These are phyloP conservation scores for Lamprotornis superbus DNA, from an alignment of 2,113 vertebrate species.

Conservation along the genomic window DNA sequence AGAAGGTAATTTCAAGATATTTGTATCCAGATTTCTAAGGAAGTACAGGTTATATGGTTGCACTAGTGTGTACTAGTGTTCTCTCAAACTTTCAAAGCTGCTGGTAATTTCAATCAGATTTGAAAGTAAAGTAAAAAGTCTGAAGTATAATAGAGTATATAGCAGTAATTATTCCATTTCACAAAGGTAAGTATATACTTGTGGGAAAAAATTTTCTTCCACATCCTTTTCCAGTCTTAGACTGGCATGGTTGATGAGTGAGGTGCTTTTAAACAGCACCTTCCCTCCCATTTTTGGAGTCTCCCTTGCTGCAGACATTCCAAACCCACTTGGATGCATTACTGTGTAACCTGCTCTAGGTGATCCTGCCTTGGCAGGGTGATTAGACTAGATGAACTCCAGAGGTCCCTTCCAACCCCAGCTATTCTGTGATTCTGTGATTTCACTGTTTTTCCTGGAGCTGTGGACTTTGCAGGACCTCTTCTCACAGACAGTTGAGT, in stretches of 20 bases:
- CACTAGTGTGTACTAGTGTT: background rate
- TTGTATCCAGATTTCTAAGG: background rate
- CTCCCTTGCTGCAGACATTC: background rate
- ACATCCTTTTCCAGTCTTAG: background rate
- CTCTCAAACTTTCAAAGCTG: background rate
- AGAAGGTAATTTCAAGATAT: background rate
- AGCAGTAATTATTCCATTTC: background rate
- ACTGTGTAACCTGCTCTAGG: background rate
- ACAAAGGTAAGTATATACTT: background rate
- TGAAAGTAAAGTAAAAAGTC: background rate
- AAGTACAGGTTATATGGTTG: background rate
- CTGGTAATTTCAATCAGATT: background rate
- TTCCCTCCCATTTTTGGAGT: background rate
- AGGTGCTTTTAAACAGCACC: background rate
- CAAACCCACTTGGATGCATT: background rate
- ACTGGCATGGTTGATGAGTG: background rate
- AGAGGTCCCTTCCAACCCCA: background rate
- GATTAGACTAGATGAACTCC: background rate
- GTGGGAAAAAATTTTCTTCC: background rate
- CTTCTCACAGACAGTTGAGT: background rate
- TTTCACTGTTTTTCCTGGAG: background rate
- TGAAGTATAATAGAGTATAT: background rate
- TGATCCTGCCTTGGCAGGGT: background rate
- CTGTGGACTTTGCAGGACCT: background rate
- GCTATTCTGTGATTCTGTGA: background rate